Base-by-base conservation (phyloP, 2,888 invertebrate genomes). In the Brenthis daphne region DNA sequence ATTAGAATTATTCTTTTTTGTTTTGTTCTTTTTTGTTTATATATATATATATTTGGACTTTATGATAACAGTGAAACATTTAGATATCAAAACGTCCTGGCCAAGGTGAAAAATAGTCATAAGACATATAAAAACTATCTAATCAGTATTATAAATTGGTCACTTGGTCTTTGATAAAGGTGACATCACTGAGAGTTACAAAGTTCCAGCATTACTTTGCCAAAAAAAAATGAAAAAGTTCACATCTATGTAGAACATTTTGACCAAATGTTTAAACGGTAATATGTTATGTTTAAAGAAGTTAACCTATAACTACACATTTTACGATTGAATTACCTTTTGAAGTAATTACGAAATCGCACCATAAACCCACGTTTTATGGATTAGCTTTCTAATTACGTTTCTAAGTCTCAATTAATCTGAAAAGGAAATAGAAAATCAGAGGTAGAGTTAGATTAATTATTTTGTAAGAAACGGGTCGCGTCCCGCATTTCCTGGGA, bases 381-480 rank as follows among this genome's bases (percentile, higher is more conserved):
- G 57, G 33, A 57, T 51, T 53, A 48, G 47, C n/a, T 64, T 54
- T 57, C 20, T 43, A 64, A 58, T 64, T 57, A 68, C 53, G 33
- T 64, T 68, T 33, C 14, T 14, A 56, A 56, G 61, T 54, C 63
- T 61, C 73, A 80, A 80, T 80, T 79, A 77, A 68, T 77, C 78
- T 73, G 76, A 77, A 69, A 57, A 73, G 77, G 75, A 80, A 83
- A 81, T 77, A 77, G 75, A 69, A 80, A 79, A 83, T 84, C 83
- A 80, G 82, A 81, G 80, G 79, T 79, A 74, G 76, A 80, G 78
- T 76, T 79, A 81, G 79, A 86, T 85, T 84, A 88, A 87, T 86
- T 85, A 83, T 82, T 83, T 47, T 37, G 50, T 83, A 80, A 83
- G 81, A 81, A 81, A 80, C 70, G 79, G 79, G 68, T 78, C 78